phyloP scores from a whole-genome alignment of 1,140 invertebrate genomes.

The Whitmania pigra region DNA sequence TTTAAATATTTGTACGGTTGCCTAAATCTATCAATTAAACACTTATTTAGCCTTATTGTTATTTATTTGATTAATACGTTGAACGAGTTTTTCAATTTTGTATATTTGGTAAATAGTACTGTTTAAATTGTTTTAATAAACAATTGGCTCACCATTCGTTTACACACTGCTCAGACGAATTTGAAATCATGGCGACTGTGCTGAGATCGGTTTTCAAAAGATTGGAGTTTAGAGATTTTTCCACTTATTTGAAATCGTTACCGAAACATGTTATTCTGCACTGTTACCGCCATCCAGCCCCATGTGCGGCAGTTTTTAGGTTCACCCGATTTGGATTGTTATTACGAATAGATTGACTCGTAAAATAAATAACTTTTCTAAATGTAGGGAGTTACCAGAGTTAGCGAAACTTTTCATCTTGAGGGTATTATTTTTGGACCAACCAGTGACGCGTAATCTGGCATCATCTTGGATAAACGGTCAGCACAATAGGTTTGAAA shows the following conservation, averaged over 20 bases:
- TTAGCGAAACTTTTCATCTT: conserved; percentile 11
- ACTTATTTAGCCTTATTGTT: no score
- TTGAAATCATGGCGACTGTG: no score
- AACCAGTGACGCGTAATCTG: not conserved
- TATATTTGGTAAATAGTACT: no score
- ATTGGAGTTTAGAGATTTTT: conserved; percentile 5
- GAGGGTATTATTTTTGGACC: conserved; percentile 7
- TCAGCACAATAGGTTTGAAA: not conserved
- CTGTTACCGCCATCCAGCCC: not conserved
- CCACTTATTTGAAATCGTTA: not conserved
- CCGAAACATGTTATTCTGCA: not conserved
- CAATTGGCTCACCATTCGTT: no score
- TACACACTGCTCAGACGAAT: no score
- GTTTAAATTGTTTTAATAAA: no score
- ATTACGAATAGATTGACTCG: not conserved
- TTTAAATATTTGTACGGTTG: no score
- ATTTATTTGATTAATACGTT: no score
- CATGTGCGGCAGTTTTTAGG: conserved; percentile 8
- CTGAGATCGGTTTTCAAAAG: not conserved
- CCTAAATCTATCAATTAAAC: no score
- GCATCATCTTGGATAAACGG: not conserved
- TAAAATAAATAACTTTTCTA: not conserved
- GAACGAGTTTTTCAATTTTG: no score
- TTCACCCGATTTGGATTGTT: not conserved
- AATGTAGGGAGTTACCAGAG: not conserved